Percentiles rank a stretch among this genome's conserved stretches.
phyloP scores from a whole-genome alignment of 2,797 vertebrate species.

The Adelosebastes latens region DNA sequence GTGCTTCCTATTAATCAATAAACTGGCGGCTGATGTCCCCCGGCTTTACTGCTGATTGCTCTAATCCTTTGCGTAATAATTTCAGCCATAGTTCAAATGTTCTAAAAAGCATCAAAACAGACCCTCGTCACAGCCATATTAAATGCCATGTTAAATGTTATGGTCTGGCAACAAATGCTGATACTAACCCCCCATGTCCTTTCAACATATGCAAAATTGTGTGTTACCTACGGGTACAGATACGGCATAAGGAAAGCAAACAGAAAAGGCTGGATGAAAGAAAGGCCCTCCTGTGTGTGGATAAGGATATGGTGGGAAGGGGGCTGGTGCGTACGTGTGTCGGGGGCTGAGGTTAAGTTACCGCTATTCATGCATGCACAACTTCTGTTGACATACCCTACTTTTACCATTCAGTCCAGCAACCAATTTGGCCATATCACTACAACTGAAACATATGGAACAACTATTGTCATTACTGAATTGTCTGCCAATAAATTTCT shows the following conservation, averaged over 20 bases:
- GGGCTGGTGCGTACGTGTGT: background rate
- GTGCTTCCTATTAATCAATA: background rate
- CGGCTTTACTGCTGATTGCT: background rate
- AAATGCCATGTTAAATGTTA: background rate
- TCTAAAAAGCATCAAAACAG: background rate
- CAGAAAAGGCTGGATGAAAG: constrained; percentile 7
- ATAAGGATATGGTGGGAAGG: constrained; percentile 18
- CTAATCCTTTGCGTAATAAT: background rate
- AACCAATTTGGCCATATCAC: background rate
- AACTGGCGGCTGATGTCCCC: background rate
- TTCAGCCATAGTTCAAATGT: background rate
- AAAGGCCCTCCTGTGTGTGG: constrained; percentile 49
- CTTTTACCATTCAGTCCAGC: constrained; percentile 24
- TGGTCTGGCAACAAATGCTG: too few species aligned
- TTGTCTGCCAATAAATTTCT: too few species aligned
- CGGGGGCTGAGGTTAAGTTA: background rate
- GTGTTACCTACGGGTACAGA: background rate
- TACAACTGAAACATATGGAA: background rate
- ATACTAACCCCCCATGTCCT: background rate
- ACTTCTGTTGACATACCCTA: constrained; percentile 56
- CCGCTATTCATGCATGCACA: constrained; percentile 45
- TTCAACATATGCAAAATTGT: background rate
- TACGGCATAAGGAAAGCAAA: constrained; percentile 4
- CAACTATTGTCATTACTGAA: background rate
- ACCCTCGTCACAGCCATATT: background rate